Base-by-base conservation (phyloP, 2,113 vertebrate genomes). In the Mugil cephalus region DNA sequence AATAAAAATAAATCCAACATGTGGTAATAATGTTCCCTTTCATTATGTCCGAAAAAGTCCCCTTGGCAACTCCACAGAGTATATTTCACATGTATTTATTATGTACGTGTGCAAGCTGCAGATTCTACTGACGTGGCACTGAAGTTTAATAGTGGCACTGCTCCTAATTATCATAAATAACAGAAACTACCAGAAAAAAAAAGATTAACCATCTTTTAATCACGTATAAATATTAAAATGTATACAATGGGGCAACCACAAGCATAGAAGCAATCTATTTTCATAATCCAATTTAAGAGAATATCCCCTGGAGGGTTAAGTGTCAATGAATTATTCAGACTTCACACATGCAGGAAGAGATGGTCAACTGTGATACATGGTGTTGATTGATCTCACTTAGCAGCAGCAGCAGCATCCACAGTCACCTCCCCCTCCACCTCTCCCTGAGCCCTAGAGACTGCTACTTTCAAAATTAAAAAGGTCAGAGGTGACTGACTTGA, bases 301-400 rank as follows among this genome's bases (percentile, higher is more conserved):
- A 48, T 15, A 50, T 72, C 42, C 56, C 39, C 48, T 15, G 7
- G 53, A 56, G 80, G n/a, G n/a, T 45, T 63, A 70, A 12, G 53
- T 48, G 74, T 69, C 56, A 63, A 73, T 79, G 67, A 86, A 82
- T 85, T 80, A 80, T 83, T 77, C 39, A 69, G 21, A 73, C 75
- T 74, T 78, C 67, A 80, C 89, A 89, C 80, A 77, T 63, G 24
- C 56, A 73, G 66, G 50, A 69, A 39, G 66, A 59, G 36, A 24
- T 74, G 77, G 69, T 79, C 73, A 80, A 65, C 53, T 79, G 75
- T 80, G 78, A 79, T 65, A 47, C 74, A 74, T 64, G 59, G 78
- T 75, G 79, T 83, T 83, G 85, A 90, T 75, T 87, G 82, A 91
- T 83, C 77, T 85, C 71, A 85, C 75, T 78, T 61, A 69, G 55